These are phyloP conservation scores for Scytalopus superciliaris DNA, from an alignment of 2,113 vertebrate genomes.

Conservation along the genomic window DNA sequence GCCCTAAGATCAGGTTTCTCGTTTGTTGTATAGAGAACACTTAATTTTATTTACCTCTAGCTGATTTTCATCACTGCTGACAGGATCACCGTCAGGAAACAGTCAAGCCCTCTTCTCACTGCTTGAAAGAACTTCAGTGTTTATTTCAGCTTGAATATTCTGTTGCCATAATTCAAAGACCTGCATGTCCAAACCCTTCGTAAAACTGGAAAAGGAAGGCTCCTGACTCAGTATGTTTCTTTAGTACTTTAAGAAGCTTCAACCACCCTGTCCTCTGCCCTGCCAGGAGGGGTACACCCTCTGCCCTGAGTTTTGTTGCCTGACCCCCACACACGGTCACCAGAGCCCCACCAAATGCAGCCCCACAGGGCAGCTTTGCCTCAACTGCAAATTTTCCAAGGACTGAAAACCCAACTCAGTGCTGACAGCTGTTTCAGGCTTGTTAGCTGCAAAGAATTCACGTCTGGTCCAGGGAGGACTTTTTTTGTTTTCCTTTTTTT, in stretches of 20 bases:
- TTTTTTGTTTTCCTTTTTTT: neutral
- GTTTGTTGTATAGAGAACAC: neutral
- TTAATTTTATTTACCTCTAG: neutral
- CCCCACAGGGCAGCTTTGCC: neutral
- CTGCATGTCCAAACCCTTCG: neutral
- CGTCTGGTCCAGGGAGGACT: neutral
- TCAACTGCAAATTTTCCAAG: neutral
- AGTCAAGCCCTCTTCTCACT: neutral
- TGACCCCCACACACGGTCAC: rapidly evolving
- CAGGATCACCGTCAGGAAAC: neutral
- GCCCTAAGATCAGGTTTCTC: neutral
- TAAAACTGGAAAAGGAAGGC: neutral
- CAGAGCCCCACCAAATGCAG: neutral
- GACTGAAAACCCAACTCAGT: neutral
- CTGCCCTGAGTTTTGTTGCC: neutral
- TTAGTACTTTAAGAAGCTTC: neutral
- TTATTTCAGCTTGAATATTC: neutral
- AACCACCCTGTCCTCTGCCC: neutral
- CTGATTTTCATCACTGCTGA: neutral
- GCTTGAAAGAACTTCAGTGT: neutral
- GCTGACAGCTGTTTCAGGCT: neutral
- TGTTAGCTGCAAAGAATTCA: neutral
- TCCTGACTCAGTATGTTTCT: neutral
- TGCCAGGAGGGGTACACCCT: neutral
- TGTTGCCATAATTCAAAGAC: neutral